Base-by-base conservation (phyloP, 2,113 vertebrate genomes). In the Notarius lentiginosus region DNA sequence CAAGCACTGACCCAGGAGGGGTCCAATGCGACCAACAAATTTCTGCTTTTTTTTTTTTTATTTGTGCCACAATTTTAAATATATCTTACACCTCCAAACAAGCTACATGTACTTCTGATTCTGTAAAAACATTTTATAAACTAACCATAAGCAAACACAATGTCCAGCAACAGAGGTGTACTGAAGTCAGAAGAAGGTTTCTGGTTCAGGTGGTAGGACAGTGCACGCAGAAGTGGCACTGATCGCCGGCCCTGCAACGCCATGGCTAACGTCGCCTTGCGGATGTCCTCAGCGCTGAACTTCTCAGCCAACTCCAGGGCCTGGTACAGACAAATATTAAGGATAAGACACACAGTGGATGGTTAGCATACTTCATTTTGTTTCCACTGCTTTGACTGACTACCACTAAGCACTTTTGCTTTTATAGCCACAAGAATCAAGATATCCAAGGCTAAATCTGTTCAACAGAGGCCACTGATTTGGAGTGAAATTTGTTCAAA, bases 131-230 rank as follows among this genome's bases (percentile, higher is more conserved):
- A 41, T 41, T 41, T 41, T 41, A 41, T 41, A 41, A 41, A 56
- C 94, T 93, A 91, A 99, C 98, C 97, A 0, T 95, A 99, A 73
- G 95, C 94, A 0, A 94, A 98, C 4, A 95, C 93, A 30, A 99
- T 86, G 89, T 98, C 96, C 70, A 97, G 73, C 7, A 98, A 93
- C 30, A 96, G 0, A 0, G 63, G 68, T 75, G 95, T 95, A 65
- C 90, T 91, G 51, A 97, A 92, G 1, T 94, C 92, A 22, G 76
- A 83, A 0, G 95, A 87, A 7, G 95, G 95, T 88, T 95, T 97
- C 94, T 97, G 97, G 7, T 96, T 88, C 17, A 99, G 92, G 89
- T 99, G 95, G 91, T 97, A 98, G 18, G 97, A 98, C 77, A 98
- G 11, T 22, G 97, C 97, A 49, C 97, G 93, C 68, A 99, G 93